Conservation (phyloP, 2,888 invertebrate species). For the Stenodera caucasica region DNA sequence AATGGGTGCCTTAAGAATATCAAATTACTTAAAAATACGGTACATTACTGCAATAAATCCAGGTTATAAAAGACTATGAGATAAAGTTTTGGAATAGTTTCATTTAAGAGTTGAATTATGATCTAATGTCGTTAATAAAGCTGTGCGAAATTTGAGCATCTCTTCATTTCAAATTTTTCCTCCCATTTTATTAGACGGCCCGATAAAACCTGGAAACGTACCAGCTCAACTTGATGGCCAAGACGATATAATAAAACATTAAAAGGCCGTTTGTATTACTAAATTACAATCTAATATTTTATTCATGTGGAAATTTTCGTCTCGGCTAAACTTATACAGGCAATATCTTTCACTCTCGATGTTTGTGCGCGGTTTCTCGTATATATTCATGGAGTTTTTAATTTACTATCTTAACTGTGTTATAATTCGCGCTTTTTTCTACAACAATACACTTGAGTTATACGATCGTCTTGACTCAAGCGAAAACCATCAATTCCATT, state of each 20-base stretch:
- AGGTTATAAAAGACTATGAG: constrained; percentile 21
- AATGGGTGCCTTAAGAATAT: constrained; percentile 14
- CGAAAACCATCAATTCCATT: not conserved
- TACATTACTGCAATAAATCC: constrained; percentile 24
- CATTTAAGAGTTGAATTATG: constrained; percentile 24
- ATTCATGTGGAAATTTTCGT: constrained; percentile 25
- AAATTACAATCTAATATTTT: constrained; percentile 28
- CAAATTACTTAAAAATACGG: constrained; percentile 24
- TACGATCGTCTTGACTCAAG: not conserved
- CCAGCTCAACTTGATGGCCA: constrained; percentile 12
- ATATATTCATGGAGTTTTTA: constrained; percentile 28
- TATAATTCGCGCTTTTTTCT: too few species aligned
- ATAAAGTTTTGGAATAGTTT: constrained; percentile 28
- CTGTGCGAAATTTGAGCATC: constrained; percentile 18
- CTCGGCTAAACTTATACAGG: constrained; percentile 13
- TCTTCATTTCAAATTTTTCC: constrained; percentile 10
- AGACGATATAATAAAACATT: constrained; percentile 25
- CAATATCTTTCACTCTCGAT: constrained; percentile 5
- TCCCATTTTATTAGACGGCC: not conserved
- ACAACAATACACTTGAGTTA: not conserved
- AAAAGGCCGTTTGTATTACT: constrained; percentile 21
- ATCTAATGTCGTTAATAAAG: constrained; percentile 16
- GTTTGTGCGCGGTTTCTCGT: constrained; percentile 14
- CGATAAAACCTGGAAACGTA: constrained; percentile 14
- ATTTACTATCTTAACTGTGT: constrained; percentile 13